Conservation (phyloP, 2,797 vertebrate genomes). For the Mus spretus region DNA sequence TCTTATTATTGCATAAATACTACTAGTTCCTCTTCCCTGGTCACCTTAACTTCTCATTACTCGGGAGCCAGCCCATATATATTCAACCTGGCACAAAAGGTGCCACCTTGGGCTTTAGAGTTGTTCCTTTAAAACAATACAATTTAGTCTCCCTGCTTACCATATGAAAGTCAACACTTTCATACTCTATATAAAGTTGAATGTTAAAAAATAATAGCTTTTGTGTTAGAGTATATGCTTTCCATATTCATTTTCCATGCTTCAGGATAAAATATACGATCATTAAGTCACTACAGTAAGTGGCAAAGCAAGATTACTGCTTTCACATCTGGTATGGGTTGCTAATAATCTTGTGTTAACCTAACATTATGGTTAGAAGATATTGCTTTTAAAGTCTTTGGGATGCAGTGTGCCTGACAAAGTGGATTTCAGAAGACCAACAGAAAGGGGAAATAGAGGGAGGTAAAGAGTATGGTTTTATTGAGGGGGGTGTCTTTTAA, state of each 20-base stretch:
- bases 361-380: constrained; percentile 80
- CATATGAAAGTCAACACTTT: constrained; percentile 73
- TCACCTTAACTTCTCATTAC: constrained; percentile 15
- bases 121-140: constrained; percentile 70
- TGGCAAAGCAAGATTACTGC: constrained; percentile 85
- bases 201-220: constrained; percentile 79
- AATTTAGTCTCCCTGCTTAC: constrained; percentile 47
- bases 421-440: not conserved
- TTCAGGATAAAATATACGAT: constrained; percentile 80
- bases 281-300: constrained; percentile 83
- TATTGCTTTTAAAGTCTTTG: constrained; percentile 83
- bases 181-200: constrained; percentile 75
- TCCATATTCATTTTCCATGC: constrained; percentile 82
- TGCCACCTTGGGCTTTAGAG: constrained; percentile 60
- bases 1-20: constrained; percentile 11
- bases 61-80: not conserved
- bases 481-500: not conserved
- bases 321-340: constrained; percentile 82
- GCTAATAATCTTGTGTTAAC: constrained; percentile 85
- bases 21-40: not conserved
- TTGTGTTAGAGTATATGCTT: constrained; percentile 76
- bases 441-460: not conserved
- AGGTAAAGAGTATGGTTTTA: not conserved
- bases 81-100: constrained; percentile 58
- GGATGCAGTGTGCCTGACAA: constrained; percentile 71